These are phyloP conservation scores for Microtus richardsoni DNA, from an alignment of 2,113 vertebrate genomes.

Conservation along the genomic window DNA sequence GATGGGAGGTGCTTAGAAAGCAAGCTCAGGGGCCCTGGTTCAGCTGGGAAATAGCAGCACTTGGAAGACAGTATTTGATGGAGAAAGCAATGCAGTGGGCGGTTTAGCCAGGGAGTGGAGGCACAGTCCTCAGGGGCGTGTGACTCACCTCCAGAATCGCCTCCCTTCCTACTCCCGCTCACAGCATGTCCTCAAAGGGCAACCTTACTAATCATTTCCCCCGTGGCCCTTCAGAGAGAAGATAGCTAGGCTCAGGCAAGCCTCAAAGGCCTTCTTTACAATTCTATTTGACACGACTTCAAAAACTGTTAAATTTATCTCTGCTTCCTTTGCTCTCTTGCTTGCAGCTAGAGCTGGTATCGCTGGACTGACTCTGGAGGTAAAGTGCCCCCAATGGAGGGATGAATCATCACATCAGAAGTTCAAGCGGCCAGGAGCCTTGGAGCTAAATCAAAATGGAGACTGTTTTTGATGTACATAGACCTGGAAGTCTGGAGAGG, in stretches of 20 bases:
- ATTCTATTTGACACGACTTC: constrained; percentile 54
- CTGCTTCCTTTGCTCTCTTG: not conserved
- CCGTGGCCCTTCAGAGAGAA: not conserved
- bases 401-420: not conserved
- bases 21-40: not conserved
- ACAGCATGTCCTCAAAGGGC: not conserved
- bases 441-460: rapidly evolving
- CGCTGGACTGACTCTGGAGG: not conserved
- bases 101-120: not conserved
- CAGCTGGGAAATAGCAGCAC: not conserved
- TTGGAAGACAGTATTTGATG: not conserved
- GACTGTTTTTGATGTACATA: not conserved
- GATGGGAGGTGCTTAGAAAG: not conserved
- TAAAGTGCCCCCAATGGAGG: not conserved
- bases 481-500: not conserved
- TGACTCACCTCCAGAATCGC: not conserved
- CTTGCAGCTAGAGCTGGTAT: not conserved
- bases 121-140: not conserved
- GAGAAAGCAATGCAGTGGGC: not conserved
- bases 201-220: not conserved
- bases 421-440: not conserved
- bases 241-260: constrained; percentile 12
- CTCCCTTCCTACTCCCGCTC: not conserved
- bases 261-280: constrained; percentile 47
- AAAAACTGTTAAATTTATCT: constrained; percentile 41